A percentile compares a stretch with the other conserved stretches of the same genome.
Conservation (phyloP, 1,140 invertebrate genomes). For the Calosoma granatense region DNA sequence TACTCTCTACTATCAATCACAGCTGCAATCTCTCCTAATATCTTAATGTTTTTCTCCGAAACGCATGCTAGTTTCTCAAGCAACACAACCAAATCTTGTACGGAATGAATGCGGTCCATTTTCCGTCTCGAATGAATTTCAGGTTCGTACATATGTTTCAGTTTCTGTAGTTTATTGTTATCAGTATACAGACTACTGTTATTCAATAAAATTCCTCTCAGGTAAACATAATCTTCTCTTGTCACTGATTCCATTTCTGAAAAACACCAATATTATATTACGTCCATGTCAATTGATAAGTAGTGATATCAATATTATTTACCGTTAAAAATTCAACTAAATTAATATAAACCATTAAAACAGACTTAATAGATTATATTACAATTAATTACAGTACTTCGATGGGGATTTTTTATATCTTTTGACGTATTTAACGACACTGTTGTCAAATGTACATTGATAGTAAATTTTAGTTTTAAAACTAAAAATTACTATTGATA, state of each 20-base stretch:
- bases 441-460: too few relatives aligned
- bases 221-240: background rate
- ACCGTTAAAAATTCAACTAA: too few relatives aligned
- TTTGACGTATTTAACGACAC: too few relatives aligned
- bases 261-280: too few relatives aligned
- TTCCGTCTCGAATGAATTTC: conserved; percentile 1
- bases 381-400: too few relatives aligned
- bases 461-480: too few relatives aligned
- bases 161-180: background rate
- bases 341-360: too few relatives aligned
- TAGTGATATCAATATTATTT: too few relatives aligned
- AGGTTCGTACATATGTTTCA: conserved; percentile 10
- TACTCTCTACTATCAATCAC: background rate
- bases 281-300: too few relatives aligned
- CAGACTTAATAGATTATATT: too few relatives aligned
- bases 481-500: too few relatives aligned
- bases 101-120: background rate
- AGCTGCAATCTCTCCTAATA: conserved; percentile 29
- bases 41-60: conserved; percentile 30
- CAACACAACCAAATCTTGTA: conserved; percentile 18
- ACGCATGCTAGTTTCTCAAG: conserved; percentile 34
- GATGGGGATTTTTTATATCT: too few relatives aligned
- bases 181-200: background rate
- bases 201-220: background rate
- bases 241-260: background rate